Evolutionary conservation across 2,113 vertebrate genomes (phyloP).

Genomic region (Percina caprodes): DNA sequence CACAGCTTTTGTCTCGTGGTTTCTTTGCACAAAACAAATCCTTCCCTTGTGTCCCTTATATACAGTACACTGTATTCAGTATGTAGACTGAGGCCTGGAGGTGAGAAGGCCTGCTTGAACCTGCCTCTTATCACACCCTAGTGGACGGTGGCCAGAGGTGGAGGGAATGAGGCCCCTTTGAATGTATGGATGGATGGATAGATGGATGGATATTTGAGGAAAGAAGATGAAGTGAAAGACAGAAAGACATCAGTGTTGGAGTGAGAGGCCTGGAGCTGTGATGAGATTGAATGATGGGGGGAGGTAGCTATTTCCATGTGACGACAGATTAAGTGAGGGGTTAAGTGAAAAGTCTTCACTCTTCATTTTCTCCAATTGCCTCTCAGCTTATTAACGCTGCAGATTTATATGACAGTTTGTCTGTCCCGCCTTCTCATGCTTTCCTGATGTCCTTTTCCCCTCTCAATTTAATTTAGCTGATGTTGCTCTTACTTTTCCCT

Average conservation of each 20-base stretch:
- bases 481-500: constrained; percentile 23
- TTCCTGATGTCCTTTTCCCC: constrained; percentile 3
- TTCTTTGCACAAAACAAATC: constrained; percentile 5
- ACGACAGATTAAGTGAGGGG: constrained; percentile 52
- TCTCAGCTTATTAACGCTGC: constrained; percentile 45
- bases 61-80: background rate
- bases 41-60: background rate
- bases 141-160: constrained; percentile 11
- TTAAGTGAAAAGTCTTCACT: constrained; percentile 49
- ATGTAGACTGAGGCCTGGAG: constrained; percentile 2
- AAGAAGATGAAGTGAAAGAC: constrained; percentile 17
- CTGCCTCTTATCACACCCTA: constrained; percentile 21
- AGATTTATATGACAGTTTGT: constrained; percentile 53
- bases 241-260: background rate
- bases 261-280: constrained; percentile 7
- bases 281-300: constrained; percentile 33
- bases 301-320: constrained; percentile 29
- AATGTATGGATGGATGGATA: background rate
- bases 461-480: constrained; percentile 50
- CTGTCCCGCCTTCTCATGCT: constrained; percentile 1
- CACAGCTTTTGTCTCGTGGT: background rate
- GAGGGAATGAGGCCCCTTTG: background rate
- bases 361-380: constrained; percentile 43
- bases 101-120: constrained; percentile 31
- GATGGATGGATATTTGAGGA: constrained; percentile 1